Evolutionary conservation across 2,888 invertebrate genomes (phyloP), one percentile per base, ranked within the genome.

Genomic region (Thecocarcelia acutangulata): DNA sequence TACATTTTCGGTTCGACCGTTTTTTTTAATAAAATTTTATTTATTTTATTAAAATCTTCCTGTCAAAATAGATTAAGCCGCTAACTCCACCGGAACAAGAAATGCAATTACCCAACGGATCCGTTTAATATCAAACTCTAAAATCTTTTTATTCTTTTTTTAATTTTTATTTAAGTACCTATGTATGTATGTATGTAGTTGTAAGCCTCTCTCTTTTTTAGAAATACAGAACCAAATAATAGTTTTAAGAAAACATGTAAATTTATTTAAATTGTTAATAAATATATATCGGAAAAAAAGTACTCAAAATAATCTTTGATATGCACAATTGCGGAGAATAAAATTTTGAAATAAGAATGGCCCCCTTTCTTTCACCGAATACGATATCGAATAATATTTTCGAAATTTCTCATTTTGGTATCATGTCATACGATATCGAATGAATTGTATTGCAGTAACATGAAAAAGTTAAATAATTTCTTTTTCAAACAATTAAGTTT

Each of bases 51-150:
- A 63, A 33, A 64, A 66, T 73, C 24, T 63, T 66, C 3, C 24
- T 50, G 42, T 21, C 64, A 73, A n/a, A n/a, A 61, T 76, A 84
- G 84, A 78, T 84, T 52, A 64, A 75, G 40, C 69, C 75, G 33
- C 54, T 81, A 58, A 48, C 42, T 24, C 48, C 83, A 1, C 42
- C 83, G 42, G 84, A 83, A 24, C 64, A 78, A 46, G 83, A 84
- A 81, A 46, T 84, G 58, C 75, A 82, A 68, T 59, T 52, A 19
- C 58, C 69, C 13, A 75, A 68, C 33, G 83, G 44, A 44, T 66
- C 48, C 37, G 83, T 80, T 48, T 80, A 80, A 54, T 1, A 19
- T 40, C 3, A 33, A 42, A 12, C 6, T 50, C 15, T 48, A 33
- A 63, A 63, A 72, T 1, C 6, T 37, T 61, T 50, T 44, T 9